These are phyloP conservation scores for Cataglyphis albicans DNA, from an alignment of 2,888 invertebrate genomes.

Conservation along the genomic window DNA sequence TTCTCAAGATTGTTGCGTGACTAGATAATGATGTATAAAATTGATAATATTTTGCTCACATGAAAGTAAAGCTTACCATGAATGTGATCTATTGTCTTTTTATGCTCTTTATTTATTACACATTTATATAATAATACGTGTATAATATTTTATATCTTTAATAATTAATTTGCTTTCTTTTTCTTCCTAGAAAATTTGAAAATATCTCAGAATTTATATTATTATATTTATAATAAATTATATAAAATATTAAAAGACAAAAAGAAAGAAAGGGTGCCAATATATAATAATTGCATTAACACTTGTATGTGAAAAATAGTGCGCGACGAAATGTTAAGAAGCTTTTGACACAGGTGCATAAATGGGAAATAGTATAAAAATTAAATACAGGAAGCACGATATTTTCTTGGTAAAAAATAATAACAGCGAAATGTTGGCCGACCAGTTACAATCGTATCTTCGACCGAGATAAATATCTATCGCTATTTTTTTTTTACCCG, in stretches of 20 bases:
- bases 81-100: background rate
- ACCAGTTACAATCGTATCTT: background rate
- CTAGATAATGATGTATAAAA: constrained; percentile 17
- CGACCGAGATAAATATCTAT: constrained; percentile 4
- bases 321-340: background rate
- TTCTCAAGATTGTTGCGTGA: constrained; percentile 32
- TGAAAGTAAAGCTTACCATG: background rate
- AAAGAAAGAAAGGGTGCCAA: background rate
- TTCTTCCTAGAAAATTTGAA: background rate
- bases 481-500: constrained; percentile 8
- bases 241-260: background rate
- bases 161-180: background rate
- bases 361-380: constrained; percentile 1
- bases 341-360: background rate
- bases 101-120: background rate
- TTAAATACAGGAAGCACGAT: background rate
- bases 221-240: background rate
- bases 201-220: background rate
- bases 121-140: background rate
- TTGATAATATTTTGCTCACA: constrained; percentile 12
- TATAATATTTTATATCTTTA: background rate
- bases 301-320: background rate
- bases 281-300: background rate
- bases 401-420: background rate
- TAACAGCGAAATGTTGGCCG: background rate